These are phyloP conservation scores for Criorhina ranunculi DNA, from an alignment of 2,888 invertebrate species.

Conservation along the genomic window DNA sequence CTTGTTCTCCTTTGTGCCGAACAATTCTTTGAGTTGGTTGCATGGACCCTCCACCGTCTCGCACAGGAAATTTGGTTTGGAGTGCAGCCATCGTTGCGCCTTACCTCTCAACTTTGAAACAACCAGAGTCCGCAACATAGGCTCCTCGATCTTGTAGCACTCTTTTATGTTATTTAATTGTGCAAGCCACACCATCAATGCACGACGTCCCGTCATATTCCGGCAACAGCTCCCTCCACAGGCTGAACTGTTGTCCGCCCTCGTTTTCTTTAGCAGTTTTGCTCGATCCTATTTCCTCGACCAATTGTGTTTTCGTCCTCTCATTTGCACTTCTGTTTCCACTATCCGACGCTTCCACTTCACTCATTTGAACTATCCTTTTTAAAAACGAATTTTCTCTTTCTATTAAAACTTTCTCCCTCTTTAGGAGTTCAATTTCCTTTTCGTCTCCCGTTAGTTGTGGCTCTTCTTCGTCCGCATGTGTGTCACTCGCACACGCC, in stretches of 20 bases:
- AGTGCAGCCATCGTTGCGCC: constrained; percentile 43
- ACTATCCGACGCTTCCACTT: no score
- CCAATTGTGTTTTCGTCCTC: no score
- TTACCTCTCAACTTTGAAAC: constrained; percentile 25
- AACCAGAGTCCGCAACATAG: constrained; percentile 2
- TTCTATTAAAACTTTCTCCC: not conserved
- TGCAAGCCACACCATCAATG: constrained; percentile 6
- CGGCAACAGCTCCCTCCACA: constrained; percentile 1
- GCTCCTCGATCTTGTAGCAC: not conserved
- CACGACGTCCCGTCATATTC: constrained; percentile 3
- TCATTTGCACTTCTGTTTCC: no score
- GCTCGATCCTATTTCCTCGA: no score
- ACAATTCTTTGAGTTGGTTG: constrained; percentile 24
- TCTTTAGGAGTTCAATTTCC: not conserved
- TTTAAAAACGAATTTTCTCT: not conserved
- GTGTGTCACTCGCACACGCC: no score
- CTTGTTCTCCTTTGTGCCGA: constrained; percentile 14
- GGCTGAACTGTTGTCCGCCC: not conserved
- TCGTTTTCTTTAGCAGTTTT: not conserved
- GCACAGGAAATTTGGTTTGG: constrained; percentile 18
- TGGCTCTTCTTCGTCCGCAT: no score
- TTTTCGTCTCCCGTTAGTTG: no score
- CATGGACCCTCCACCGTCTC: constrained; percentile 36
- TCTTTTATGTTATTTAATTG: constrained; percentile 16
- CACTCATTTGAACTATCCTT: no score